A percentile compares a stretch with the other conserved stretches of the same genome.
Evolutionary conservation across 2,113 vertebrate species (phyloP).

Genomic region (Megalops atlanticus): DNA sequence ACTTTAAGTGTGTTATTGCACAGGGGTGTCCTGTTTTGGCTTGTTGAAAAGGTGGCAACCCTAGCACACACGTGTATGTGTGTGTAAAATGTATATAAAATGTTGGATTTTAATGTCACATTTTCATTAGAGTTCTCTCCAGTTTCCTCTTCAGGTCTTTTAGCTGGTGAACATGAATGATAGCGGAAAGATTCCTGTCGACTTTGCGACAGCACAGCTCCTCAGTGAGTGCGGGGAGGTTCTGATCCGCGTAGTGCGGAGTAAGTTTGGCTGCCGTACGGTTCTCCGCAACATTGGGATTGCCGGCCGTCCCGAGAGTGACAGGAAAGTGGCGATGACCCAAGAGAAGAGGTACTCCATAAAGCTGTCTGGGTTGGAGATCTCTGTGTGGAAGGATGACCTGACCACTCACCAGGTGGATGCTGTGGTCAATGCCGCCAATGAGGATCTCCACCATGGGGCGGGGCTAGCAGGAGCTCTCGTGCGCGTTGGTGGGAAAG

Average conservation of each 20-base stretch:
- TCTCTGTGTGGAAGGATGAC: conserved; percentile 84
- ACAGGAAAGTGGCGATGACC: accelerated
- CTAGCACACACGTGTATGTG: too few relatives aligned
- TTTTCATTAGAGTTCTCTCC: not conserved
- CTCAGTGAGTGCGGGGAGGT: conserved; percentile 22
- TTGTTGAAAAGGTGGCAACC: too few relatives aligned
- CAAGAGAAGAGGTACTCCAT: conserved; percentile 57
- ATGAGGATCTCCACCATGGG: conserved; percentile 57
- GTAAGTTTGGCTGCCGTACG: conserved; percentile 71
- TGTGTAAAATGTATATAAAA: not conserved
- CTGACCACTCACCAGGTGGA: conserved; percentile 69
- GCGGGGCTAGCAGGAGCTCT: conserved; percentile 80
- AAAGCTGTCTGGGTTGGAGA: conserved; percentile 41
- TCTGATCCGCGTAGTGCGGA: conserved; percentile 59
- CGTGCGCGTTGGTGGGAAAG: conserved; percentile 66
- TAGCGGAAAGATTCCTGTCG: not conserved
- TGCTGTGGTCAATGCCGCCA: conserved; percentile 88
- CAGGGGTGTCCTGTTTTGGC: too few relatives aligned
- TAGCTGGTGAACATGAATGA: not conserved
- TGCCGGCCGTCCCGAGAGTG: accelerated
- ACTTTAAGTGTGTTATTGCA: too few relatives aligned
- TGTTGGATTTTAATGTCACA: not conserved
- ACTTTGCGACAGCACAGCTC: not conserved
- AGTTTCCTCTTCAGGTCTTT: not conserved
- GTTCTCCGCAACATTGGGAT: conserved; percentile 39